A percentile compares a stretch with the other conserved stretches of the same genome.
Evolutionary conservation across 2,113 vertebrate species (phyloP).

Genomic region (Atlantisia rogersi): DNA sequence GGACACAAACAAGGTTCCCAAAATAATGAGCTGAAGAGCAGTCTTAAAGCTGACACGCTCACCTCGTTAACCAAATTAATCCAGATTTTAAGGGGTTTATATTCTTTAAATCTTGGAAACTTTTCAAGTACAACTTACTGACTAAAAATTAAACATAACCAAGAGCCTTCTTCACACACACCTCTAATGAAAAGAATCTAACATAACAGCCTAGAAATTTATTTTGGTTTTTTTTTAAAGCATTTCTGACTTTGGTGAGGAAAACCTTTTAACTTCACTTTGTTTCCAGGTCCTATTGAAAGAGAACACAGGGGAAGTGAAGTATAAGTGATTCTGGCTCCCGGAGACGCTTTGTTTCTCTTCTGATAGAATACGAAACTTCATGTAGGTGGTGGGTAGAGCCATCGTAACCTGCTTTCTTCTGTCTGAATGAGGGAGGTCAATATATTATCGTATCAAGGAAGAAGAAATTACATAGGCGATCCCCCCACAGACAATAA

Average conservation of each 20-base stretch:
- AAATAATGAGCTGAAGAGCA: background rate
- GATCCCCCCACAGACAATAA: slow-evolving; percentile 68
- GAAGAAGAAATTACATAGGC: slow-evolving; percentile 73
- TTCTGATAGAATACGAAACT: slow-evolving; percentile 65
- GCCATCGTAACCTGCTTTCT: slow-evolving; percentile 70
- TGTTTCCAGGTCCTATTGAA: slow-evolving; percentile 54
- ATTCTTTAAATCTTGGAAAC: background rate
- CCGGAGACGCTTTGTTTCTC: slow-evolving; percentile 67
- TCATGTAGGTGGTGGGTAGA: slow-evolving; percentile 76
- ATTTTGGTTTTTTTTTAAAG: background rate
- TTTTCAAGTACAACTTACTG: background rate
- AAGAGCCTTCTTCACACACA: background rate
- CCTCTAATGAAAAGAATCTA: background rate
- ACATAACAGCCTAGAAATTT: background rate
- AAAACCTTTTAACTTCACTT: slow-evolving; percentile 46
- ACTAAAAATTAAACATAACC: background rate
- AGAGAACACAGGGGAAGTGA: slow-evolving; percentile 48
- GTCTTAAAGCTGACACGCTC: background rate
- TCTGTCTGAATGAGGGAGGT: slow-evolving; percentile 73
- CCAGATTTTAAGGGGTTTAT: background rate
- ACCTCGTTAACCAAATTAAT: background rate
- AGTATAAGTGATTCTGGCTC: slow-evolving; percentile 66
- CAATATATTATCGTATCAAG: slow-evolving; percentile 75
- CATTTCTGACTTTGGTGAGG: background rate
- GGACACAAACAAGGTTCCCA: background rate